Base-by-base conservation (phyloP, 2,797 vertebrate species). In the Pampus argenteus region DNA sequence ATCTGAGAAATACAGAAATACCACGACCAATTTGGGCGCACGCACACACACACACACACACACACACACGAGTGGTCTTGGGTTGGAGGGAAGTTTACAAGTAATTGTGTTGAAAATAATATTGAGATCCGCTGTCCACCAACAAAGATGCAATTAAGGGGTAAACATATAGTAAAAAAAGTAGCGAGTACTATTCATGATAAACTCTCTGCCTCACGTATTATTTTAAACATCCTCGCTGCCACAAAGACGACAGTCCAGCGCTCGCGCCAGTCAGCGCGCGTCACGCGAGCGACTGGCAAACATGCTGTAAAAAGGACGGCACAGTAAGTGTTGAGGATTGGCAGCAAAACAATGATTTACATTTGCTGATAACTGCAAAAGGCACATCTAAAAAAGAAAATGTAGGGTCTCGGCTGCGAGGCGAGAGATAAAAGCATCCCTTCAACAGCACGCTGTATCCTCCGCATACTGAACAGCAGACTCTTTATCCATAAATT, bases 361-460 rank as follows among this genome's bases (percentile, higher is more conserved):
- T 78, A 81, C 74, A 83, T 84, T 48, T 79, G 65, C 51, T 76
- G 80, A 87, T 81, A 84, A 76, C 66, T 69, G 59, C 70, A 81
- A 48, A 57, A 42, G 59, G 78, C 66, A 76, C 78, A 74, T 76
- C 72, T 75, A 71, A 86, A 86, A 71, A 86, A 86, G 71, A 72
- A 85, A 86, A 82, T 50, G 74, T 76, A 63, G 70, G 40, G 69
- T 78, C 80, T 88, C 34, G 22, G 76, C 78, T 74, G 71, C 74
- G 66, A 59, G 40, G 58, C 62, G 66, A 52, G 26, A 84, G 86
- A 91, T 89, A 89, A 90, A 92, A 89, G 79, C 79, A 42, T 79
- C 57, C 36, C 56, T 73, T 79, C 65, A 73, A 67, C 74, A 68
- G 81, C 36, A 20, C 11, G 42, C 73, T 34, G 63, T 75, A 73